phyloP scores from a whole-genome alignment of 2,888 invertebrate genomes.

The Monochamus alternatus region DNA sequence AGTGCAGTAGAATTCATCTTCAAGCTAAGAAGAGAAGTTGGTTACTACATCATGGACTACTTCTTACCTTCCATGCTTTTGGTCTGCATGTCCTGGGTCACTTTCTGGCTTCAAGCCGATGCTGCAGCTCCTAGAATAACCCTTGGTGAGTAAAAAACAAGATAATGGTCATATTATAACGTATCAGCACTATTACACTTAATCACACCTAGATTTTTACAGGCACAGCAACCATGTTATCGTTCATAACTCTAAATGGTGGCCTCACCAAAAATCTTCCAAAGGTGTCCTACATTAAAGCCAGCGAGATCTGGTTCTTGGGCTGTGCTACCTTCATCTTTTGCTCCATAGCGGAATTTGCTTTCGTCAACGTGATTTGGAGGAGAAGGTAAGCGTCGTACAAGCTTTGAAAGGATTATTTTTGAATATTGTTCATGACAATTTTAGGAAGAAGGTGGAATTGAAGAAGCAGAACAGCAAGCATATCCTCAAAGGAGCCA shows the following conservation, averaged over 20 bases:
- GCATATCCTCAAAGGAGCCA: conserved; percentile 86
- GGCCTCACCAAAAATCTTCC: conserved; percentile 89
- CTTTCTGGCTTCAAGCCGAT: conserved; percentile 91
- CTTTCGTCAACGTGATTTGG: conserved; percentile 92
- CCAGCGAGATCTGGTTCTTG: conserved; percentile 92
- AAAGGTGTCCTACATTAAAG: conserved; percentile 92
- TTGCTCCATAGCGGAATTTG: conserved; percentile 89
- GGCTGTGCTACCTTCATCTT: conserved; percentile 90
- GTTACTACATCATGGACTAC: conserved; percentile 91
- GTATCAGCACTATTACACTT: background rate
- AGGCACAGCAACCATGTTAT: conserved; percentile 90
- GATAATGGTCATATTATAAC: too few species aligned
- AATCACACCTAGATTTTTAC: conserved; percentile 42
- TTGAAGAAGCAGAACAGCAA: conserved; percentile 74
- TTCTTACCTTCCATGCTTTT: conserved; percentile 90
- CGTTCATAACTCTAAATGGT: conserved; percentile 90
- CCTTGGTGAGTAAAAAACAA: conserved; percentile 74
- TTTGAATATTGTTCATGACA: background rate
- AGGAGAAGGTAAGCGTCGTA: conserved; percentile 78
- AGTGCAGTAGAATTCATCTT: conserved; percentile 87
- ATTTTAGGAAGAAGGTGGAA: conserved; percentile 62
- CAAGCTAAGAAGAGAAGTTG: conserved; percentile 85
- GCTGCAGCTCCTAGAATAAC: conserved; percentile 88
- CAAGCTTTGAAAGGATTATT: background rate
- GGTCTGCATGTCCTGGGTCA: conserved; percentile 91